A percentile compares a stretch with the other conserved stretches of the same genome.
Conservation (phyloP, 2,113 vertebrate genomes). For the Halcyon senegalensis region DNA sequence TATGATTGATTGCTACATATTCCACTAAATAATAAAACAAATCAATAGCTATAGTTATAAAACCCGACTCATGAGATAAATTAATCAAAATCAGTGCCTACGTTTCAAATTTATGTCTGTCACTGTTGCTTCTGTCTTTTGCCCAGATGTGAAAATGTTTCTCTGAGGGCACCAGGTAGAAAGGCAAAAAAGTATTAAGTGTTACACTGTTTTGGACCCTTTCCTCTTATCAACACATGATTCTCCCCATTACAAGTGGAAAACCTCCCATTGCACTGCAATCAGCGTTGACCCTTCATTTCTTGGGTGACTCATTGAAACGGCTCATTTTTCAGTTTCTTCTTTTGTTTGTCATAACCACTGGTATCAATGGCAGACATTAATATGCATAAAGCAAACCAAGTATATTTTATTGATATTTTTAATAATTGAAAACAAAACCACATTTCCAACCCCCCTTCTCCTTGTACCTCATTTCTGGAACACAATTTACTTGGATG, state of each 20-base stretch:
- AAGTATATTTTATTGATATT: not conserved
- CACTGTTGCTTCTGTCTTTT: not conserved
- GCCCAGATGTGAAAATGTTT: not conserved
- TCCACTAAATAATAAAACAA: constrained; percentile 51
- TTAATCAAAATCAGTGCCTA: constrained; percentile 27
- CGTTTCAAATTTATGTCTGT: not conserved
- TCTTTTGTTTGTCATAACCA: not conserved
- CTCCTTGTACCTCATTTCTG: not conserved
- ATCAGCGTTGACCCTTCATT: not conserved
- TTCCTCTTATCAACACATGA: not conserved
- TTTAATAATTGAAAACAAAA: not conserved
- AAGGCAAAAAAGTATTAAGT: not conserved
- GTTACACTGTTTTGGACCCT: not conserved
- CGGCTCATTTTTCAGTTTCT: not conserved
- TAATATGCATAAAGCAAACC: not conserved
- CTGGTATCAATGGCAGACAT: not conserved
- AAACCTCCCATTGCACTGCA: not conserved
- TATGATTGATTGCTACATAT: constrained; percentile 47
- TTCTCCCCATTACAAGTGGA: not conserved
- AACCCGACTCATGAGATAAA: constrained; percentile 28
- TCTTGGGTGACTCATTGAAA: not conserved
- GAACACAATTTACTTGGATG: not conserved
- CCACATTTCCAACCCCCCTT: not conserved
- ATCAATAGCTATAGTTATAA: constrained; percentile 42
- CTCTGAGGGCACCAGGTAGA: not conserved